A percentile compares a stretch with the other conserved stretches of the same genome.
These are phyloP conservation scores for Stenchaetothrips biformis DNA, from an alignment of 2,888 invertebrate genomes.

Conservation along the genomic window DNA sequence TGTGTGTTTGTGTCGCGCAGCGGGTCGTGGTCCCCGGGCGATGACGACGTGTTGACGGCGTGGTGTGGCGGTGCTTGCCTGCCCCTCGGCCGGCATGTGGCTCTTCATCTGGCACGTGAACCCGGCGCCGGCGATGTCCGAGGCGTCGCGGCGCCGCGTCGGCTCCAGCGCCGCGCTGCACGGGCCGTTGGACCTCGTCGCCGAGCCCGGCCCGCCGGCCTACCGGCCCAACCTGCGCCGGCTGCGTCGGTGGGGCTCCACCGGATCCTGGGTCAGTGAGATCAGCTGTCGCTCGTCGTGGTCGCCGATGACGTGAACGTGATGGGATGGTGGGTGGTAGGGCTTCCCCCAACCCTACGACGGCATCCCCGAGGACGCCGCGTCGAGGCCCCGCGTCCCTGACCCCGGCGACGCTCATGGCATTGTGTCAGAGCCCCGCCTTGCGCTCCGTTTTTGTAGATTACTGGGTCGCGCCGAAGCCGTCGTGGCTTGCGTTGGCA, in stretches of 20 bases:
- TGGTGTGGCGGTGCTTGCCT: not conserved
- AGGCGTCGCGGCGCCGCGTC: conserved; percentile 17
- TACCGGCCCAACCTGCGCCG: conserved; percentile 49
- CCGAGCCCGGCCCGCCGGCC: not conserved
- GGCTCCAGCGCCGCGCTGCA: conserved; percentile 11
- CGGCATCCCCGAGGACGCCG: not conserved
- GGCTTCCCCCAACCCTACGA: not conserved
- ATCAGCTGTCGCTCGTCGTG: not conserved
- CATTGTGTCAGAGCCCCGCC: not conserved
- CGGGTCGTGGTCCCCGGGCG: not conserved
- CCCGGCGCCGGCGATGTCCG: conserved; percentile 13
- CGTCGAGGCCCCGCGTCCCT: too few relatives aligned
- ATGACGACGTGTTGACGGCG: not conserved
- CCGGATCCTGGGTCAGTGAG: conserved; percentile 65
- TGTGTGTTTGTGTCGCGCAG: not conserved
- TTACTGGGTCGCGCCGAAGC: too few relatives aligned
- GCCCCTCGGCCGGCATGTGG: not conserved
- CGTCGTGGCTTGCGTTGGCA: too few relatives aligned
- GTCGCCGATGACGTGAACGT: not conserved
- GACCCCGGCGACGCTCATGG: not conserved
- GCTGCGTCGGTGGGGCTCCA: conserved; percentile 66
- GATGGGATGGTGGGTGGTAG: not conserved
- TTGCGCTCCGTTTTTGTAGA: too few relatives aligned
- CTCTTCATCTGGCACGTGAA: conserved; percentile 24
- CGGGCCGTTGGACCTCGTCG: not conserved